Base-by-base conservation (phyloP, 2,888 invertebrate species). In the Ramazzottius varieornatus region DNA sequence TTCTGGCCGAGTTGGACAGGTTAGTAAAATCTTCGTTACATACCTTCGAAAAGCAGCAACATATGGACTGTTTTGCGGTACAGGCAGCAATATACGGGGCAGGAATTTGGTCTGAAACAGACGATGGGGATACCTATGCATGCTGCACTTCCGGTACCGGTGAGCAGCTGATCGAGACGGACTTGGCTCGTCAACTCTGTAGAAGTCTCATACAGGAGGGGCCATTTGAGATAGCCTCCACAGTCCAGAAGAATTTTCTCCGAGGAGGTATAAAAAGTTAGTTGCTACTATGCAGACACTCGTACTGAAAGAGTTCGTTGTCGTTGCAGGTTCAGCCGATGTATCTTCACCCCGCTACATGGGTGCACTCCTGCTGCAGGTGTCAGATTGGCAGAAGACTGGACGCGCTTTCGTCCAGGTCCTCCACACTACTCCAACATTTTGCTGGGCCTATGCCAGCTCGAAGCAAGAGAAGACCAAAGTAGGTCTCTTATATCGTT, bases 1-100 rank as follows among this genome's bases (percentile, higher is more conserved):
- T 4, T 66, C 46, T 20, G 65, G 65, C n/a, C 13, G 65, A 13
- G 63, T 65, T 2, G 65, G 65, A 8, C 64, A 64, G 64, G 64
- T 64, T 20, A 32, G 63, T 20, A 63, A 20, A 63, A 63, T 32
- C 32, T 63, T 63, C 8, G 8, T 32, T 63, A 20, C 8, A 32
- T 63, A 16, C 29, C 63, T n/a, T n/a, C n/a, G n/a, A n/a, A n/a
- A n/a, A n/a, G n/a, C n/a, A n/a, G n/a, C n/a, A n/a, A n/a, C n/a
- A n/a, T n/a, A n/a, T n/a, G n/a, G n/a, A 29, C 20, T 54, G 54
- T 16, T 54, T 8, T 13, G 54, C 8, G n/a, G 29, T 8, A 8
- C 29, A 54, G 54, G 54, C 54, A 24, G 54, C 54, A 13, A 54
- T 29, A 54, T n/a, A n/a, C 54, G 54, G 54, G 24, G 54, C 54